Evolutionary conservation across 2,888 invertebrate genomes (phyloP).

Genomic region (Temnothorax ravouxi): DNA sequence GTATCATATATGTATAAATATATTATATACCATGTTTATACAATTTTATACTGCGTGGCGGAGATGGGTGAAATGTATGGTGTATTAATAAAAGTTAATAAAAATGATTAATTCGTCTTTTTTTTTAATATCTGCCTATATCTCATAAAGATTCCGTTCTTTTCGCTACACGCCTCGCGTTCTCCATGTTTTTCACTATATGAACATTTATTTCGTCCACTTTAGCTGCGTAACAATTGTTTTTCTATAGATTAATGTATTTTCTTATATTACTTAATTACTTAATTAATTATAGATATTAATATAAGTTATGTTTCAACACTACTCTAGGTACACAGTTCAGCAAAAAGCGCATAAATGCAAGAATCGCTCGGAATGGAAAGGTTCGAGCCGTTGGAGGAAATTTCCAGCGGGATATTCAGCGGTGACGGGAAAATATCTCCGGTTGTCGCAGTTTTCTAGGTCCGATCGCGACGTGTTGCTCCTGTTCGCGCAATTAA

Average conservation of each 20-base stretch:
- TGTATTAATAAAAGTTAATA: constrained; percentile 47
- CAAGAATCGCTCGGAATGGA: background rate
- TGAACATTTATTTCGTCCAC: background rate
- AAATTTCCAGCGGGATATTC: background rate
- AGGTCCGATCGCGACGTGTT: background rate
- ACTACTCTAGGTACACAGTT: background rate
- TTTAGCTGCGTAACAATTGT: background rate
- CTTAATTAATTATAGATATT: background rate
- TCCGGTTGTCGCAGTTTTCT: background rate
- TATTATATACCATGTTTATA: background rate
- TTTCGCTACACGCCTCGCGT: background rate
- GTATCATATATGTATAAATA: background rate
- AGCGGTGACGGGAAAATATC: background rate
- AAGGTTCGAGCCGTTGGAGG: background rate
- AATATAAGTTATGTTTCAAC: background rate
- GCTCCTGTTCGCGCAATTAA: constrained; percentile 15
- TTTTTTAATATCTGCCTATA: background rate
- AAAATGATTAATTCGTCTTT: background rate
- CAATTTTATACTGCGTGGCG: constrained; percentile 20
- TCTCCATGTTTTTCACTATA: background rate
- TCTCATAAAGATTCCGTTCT: background rate
- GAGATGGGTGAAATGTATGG: constrained; percentile 27
- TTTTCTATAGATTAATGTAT: background rate
- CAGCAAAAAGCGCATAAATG: background rate
- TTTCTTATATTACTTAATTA: background rate